Base-by-base conservation (phyloP, 2,797 vertebrate species). In the Chelon labrosus region DNA sequence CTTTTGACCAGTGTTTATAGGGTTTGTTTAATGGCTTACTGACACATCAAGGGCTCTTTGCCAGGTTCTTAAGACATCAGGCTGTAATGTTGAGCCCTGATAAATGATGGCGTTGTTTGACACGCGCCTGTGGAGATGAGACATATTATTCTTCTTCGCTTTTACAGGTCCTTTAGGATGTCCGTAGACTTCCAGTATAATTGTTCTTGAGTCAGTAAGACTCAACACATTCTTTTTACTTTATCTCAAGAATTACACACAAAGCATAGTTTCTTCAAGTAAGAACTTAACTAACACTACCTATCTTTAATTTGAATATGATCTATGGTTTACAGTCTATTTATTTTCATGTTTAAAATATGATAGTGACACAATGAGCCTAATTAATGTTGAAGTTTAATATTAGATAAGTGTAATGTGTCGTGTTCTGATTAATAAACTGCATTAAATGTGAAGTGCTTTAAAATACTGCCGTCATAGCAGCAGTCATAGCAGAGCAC, bases 61-160 rank as follows among this genome's bases (percentile, higher is more conserved):
- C 70, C 64, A 65, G 31, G 31, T 70, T 74, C 55, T 65, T 41
- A 54, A 80, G 44, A 69, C 57, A 46, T 53, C 35, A 75, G 63
- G 80, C 69, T 20, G 58, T 70, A 55, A 68, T 70, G 69, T 60
- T 9, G 49, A 78, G 64, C 50, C 42, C 58, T 80, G 57, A 81
- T 80, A 64, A 77, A 75, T 65, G 58, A 71, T 37, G n/a, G 27
- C 38, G 39, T 63, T n/a, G 42, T 64, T 65, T 42, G 75, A 65
- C 58, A 37, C 4, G 12, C 35, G 64, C 60, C 42, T n/a, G 25
- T 25, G 44, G 59, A 72, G 46, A 63, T 5, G 0, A 64, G 25
- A 39, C 38, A 31, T 54, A 20, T 73, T 22, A 20, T 46, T 50
- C 54, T 22, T 31, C 49, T 64, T 49, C 51, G 19, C 10, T 71